A percentile compares a stretch with the other conserved stretches of the same genome.
phyloP scores from a whole-genome alignment of 2,113 vertebrate species.

The Ariopsis seemanni region DNA sequence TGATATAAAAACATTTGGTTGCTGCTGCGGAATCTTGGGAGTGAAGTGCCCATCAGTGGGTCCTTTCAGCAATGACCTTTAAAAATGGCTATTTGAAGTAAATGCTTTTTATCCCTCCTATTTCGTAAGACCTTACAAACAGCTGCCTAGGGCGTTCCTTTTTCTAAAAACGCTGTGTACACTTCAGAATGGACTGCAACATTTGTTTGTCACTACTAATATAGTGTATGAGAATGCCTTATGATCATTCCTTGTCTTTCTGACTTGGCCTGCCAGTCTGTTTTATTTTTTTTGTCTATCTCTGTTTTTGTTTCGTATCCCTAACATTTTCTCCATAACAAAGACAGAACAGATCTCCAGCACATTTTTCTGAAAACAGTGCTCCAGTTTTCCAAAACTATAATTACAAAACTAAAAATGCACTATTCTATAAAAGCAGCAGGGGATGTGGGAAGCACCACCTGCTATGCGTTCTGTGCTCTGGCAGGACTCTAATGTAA shows the following conservation, averaged over 20 bases:
- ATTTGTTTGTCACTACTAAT: background rate
- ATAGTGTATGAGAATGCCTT: background rate
- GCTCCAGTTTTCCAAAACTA: background rate
- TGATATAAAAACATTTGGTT: background rate
- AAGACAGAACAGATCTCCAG: background rate
- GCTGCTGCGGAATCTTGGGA: background rate
- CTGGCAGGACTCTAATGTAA: background rate
- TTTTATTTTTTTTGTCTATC: background rate
- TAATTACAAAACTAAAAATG: slow-evolving; percentile 4
- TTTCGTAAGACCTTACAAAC: background rate
- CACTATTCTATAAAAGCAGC: background rate
- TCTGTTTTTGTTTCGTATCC: background rate
- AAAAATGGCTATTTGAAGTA: slow-evolving; percentile 22
- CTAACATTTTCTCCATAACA: background rate
- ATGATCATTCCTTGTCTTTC: background rate
- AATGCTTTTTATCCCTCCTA: slow-evolving; percentile 12
- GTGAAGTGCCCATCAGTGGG: slow-evolving; percentile 1
- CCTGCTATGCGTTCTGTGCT: background rate
- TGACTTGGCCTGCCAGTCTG: background rate
- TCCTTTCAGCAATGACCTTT: slow-evolving; percentile 15
- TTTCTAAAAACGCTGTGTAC: background rate
- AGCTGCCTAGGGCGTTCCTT: background rate
- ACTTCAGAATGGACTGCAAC: background rate
- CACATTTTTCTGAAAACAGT: background rate
- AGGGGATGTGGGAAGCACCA: background rate